Evolutionary conservation across 2,113 vertebrate genomes (phyloP).

Genomic region (Aspiorhynchus laticeps): DNA sequence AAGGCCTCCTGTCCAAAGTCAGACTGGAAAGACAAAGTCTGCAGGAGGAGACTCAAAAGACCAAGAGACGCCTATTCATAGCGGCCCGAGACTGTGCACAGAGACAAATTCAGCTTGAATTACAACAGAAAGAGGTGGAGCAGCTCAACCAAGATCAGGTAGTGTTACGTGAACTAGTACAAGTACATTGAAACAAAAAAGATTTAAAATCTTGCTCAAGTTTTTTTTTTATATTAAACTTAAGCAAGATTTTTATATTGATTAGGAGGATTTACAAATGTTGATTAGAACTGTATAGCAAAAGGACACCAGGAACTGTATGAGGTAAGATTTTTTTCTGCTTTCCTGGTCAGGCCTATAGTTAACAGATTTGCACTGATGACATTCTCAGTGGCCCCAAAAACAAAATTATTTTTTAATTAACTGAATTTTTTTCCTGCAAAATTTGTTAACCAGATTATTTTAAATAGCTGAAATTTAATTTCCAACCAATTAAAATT

Average conservation of each 20-base stretch:
- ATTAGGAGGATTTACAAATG: neutral
- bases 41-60: constrained; percentile 79
- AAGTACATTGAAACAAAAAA: too few species aligned
- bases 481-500: too few species aligned
- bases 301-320: neutral
- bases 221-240: neutral
- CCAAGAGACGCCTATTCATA: constrained; percentile 85
- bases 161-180: neutral
- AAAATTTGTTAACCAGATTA: too few species aligned
- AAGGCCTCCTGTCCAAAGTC: constrained; percentile 80
- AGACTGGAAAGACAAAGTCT: constrained; percentile 85
- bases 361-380: too few species aligned
- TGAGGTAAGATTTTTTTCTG: too few species aligned
- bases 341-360: too few species aligned
- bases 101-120: constrained; percentile 82
- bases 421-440: too few species aligned
- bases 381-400: too few species aligned
- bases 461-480: too few species aligned
- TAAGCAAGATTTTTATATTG: neutral
- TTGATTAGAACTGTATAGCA: neutral
- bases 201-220: too few species aligned
- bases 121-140: constrained; percentile 79
- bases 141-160: constrained; percentile 75
- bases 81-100: constrained; percentile 85
- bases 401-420: too few species aligned